Base-by-base conservation (phyloP, 64 coral and sea anemone genomes). In the Orbicella faveolata region DNA sequence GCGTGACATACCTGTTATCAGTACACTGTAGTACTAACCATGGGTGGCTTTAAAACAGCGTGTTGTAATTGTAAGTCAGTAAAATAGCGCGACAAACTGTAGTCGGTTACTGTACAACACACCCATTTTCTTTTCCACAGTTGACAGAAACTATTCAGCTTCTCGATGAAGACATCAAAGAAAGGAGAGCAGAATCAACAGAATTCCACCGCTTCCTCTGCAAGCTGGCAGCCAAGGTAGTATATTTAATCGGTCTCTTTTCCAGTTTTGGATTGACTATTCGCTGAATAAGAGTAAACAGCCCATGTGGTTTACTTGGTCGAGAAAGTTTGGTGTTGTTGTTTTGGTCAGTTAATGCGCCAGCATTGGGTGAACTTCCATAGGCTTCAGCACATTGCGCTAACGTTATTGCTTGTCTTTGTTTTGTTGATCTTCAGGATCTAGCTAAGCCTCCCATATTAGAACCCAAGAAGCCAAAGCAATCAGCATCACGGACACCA, bases 381-480 rank as follows among this genome's bases (percentile, higher is more conserved):
- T 48, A 5, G 44, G 44, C 44, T 48, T 48, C 44, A 48, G 44
- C 44, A 48, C 4, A 48, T 48, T 48, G 44, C 44, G 44, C 44
- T 5, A 48, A 6, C 44, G 0, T 48, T 48, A 6, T 48, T 48
- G 5, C 44, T 48, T 48, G 44, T 48, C 44, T 48, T 11, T 79
- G 19, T 54, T 63, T 81, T 26, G 76, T 55, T 17, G 20, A 9
- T 66, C 81, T 81, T 26, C 88, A 96, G 94, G 88, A 96, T 30
- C 79, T 96, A 74, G 44, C 61, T 69, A 64, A 90, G 77, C 94
- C 94, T 6, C 16, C 80, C 37, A 53, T 96, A 80, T 73, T 96
- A 55, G 85, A 96, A 96, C 66, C 87, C 41, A 96, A 88, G 78
- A 93, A 88, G 75, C 79, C 81, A 20, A 96, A 96, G 67, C 81